These are phyloP conservation scores for Pyrgilauda ruficollis DNA, from an alignment of 2,113 vertebrate species.

Conservation along the genomic window DNA sequence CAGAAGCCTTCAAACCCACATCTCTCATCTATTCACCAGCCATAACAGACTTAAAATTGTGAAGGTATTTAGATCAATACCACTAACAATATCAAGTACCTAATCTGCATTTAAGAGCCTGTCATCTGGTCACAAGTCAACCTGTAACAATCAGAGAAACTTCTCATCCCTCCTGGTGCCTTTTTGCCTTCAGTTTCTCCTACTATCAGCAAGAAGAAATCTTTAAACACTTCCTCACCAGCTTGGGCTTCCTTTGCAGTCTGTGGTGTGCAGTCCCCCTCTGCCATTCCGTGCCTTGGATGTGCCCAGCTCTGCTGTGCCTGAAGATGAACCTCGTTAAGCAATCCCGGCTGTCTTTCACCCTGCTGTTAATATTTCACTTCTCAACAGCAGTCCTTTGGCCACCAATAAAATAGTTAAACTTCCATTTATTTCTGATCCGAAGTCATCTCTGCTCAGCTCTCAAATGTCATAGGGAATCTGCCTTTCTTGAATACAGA, in stretches of 20 bases:
- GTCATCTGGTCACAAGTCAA: background rate
- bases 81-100: background rate
- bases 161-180: background rate
- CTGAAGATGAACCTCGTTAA: background rate
- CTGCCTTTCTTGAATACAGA: background rate
- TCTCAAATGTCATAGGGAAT: background rate
- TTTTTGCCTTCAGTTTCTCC: background rate
- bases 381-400: background rate
- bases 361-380: constrained; percentile 51
- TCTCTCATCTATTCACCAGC: background rate
- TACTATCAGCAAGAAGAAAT: background rate
- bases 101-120: background rate
- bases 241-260: background rate
- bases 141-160: background rate
- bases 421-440: constrained; percentile 13
- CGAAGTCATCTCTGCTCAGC: background rate
- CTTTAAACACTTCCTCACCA: constrained; percentile 40
- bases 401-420: constrained; percentile 14
- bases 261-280: background rate
- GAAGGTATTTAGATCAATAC: background rate
- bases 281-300: background rate
- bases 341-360: background rate
- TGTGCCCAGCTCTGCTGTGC: background rate
- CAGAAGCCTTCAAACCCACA: background rate
- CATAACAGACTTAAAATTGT: background rate